Base-by-base conservation (phyloP, 2,113 vertebrate species). In the Apaloderma vittatum region DNA sequence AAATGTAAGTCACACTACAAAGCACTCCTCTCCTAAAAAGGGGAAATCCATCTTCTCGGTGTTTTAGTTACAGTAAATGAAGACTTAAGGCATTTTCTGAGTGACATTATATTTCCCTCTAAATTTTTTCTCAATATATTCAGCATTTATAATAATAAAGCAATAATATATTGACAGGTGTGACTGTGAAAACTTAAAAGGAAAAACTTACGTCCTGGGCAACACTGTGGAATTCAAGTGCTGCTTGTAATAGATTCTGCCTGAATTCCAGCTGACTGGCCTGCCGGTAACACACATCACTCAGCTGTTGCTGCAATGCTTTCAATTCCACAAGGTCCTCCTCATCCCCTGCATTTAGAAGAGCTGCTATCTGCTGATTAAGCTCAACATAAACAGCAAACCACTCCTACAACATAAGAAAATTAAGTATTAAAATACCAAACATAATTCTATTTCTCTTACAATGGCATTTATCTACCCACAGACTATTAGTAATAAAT, bases 301-400 rank as follows among this genome's bases (percentile, higher is more conserved):
- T 99, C 90, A 99, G 98, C 96, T 99, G 99, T 94, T 99, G 99
- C 97, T 99, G 99, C 63, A 99, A 96, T 4, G 98, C 98, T 96
- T 99, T 99, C 91, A 99, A 97, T 97, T 99, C 99, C 58, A 98
- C 97, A 87, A 99, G 98, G 80, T 99, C 99, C 80, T 99, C 99
- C 95, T 99, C 99, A 75, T 99, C 99, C 3, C 99, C 99, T 3
- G 99, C 99, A 61, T 98, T 99, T 94, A 99, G 98, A 95, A 99
- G 98, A 9, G 99, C 99, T 79, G 99, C 99, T 76, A 99, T 99
- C 97, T 99, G 99, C 97, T 99, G 99, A 98, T 99, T 99, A 97
- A 99, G 98, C 95, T 99, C 99, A 97, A 99, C 99, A 37, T 99
- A 99, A 15, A 99, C 99, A 1, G 99, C 99, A 97, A 99, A 99